A percentile compares a stretch with the other conserved stretches of the same genome.
phyloP scores from a whole-genome alignment of 2,113 vertebrate genomes.

The Protobothrops mucrosquamatus region DNA sequence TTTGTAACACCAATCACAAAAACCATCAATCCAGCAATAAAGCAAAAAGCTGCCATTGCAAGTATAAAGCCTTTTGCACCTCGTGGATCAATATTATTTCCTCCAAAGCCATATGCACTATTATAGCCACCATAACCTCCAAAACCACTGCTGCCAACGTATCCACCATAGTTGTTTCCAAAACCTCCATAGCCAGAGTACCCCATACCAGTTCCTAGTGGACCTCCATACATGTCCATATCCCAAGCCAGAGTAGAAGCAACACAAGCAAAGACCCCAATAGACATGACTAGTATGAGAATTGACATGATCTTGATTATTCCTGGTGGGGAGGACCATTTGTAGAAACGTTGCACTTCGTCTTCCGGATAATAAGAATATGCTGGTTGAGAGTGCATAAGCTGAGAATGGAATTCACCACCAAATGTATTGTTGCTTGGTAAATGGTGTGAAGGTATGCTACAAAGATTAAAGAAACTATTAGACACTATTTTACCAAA shows the following conservation, averaged over 20 bases:
- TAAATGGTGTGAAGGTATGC: conserved; percentile 69
- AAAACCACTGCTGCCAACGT: conserved; percentile 28
- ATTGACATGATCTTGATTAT: conserved; percentile 87
- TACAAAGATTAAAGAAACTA: conserved; percentile 43
- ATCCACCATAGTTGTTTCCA: conserved; percentile 38
- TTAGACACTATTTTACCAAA: background rate
- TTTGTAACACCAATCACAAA: conserved; percentile 80
- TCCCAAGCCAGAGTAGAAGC: conserved; percentile 90
- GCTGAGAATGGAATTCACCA: conserved; percentile 66
- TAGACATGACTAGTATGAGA: conserved; percentile 84
- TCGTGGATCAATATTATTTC: conserved; percentile 78
- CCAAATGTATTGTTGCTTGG: conserved; percentile 74
- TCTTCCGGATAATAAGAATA: conserved; percentile 80
- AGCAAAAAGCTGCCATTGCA: conserved; percentile 79
- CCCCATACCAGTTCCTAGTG: conserved; percentile 49
- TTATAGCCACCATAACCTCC: conserved; percentile 48
- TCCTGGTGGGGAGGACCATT: conserved; percentile 87
- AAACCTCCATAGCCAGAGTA: conserved; percentile 37
- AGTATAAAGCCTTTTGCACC: conserved; percentile 86
- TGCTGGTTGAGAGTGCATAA: conserved; percentile 71
- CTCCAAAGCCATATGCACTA: conserved; percentile 65
- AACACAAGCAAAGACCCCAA: conserved; percentile 86
- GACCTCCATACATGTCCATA: conserved; percentile 72
- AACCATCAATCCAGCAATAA: conserved; percentile 77
- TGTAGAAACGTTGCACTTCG: conserved; percentile 80